Conservation (phyloP, 2,888 invertebrate genomes). For the Punctoribates punctum region DNA sequence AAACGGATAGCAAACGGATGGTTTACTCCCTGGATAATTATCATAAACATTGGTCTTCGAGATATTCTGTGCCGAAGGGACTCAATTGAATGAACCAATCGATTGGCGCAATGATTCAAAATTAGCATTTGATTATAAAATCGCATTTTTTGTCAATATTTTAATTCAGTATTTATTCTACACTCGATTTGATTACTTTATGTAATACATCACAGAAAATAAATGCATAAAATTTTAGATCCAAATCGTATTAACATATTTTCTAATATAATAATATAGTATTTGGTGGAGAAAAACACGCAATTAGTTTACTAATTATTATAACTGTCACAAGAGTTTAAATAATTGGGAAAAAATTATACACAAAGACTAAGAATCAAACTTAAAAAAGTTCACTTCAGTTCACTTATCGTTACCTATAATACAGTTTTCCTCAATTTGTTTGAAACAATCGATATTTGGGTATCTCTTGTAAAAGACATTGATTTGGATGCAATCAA, state of each 20-base stretch:
- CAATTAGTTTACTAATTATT: slow-evolving; percentile 18
- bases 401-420: not conserved
- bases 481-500: not conserved
- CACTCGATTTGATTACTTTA: not conserved
- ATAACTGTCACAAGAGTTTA: slow-evolving; percentile 24
- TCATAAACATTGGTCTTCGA: slow-evolving; percentile 8
- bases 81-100: not conserved
- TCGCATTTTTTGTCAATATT: not conserved
- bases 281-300: slow-evolving; percentile 6
- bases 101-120: not conserved
- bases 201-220: slow-evolving; percentile 28
- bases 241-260: slow-evolving; percentile 19
- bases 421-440: not conserved
- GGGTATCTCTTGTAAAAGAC: not conserved
- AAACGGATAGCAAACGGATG: not conserved
- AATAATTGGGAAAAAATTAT: slow-evolving; percentile 14
- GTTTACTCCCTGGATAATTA: not conserved
- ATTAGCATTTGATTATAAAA: slow-evolving; percentile 20
- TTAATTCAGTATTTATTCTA: not conserved
- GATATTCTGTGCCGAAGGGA: not conserved
- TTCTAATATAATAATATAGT: slow-evolving; percentile 6
- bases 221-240: slow-evolving; percentile 11
- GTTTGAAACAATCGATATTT: not conserved
- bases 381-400: slow-evolving; percentile 1
- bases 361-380: not conserved